These are phyloP conservation scores for Mastigias papua DNA, from an alignment of 30 jellyfish, hydroid and myxozoan genomes.

Conservation along the genomic window DNA sequence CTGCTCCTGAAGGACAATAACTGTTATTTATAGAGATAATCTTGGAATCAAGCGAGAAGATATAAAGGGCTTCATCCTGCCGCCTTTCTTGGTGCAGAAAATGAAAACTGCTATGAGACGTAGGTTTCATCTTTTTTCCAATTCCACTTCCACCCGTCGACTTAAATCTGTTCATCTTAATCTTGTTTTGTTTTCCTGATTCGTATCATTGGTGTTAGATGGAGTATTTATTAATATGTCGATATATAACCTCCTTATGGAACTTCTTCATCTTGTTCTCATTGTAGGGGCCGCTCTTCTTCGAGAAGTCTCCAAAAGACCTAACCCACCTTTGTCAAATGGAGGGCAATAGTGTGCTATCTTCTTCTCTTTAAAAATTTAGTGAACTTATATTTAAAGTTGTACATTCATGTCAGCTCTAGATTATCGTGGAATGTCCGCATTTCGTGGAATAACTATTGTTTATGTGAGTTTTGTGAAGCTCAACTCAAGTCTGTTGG, in stretches of 20 bases:
- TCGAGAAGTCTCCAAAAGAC: constrained; percentile 47
- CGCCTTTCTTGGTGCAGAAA: constrained; percentile 70
- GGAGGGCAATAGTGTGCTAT: neutral
- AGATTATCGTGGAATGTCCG: no score
- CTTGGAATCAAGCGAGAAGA: constrained; percentile 85
- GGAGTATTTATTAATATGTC: neutral
- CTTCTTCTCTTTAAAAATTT: neutral
- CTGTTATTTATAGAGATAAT: constrained; percentile 69
- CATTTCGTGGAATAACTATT: no score
- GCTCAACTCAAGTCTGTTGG: no score
- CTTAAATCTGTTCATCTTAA: neutral
- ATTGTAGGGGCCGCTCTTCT: constrained; percentile 47
- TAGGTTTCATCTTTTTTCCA: constrained; percentile 2
- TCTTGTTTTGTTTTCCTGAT: neutral
- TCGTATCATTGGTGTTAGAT: neutral
- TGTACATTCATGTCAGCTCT: no score
- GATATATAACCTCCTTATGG: neutral
- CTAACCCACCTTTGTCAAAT: constrained; percentile 2
- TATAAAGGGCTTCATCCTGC: constrained; percentile 80
- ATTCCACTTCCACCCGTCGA: neutral
- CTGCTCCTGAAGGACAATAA: neutral
- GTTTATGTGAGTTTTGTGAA: no score
- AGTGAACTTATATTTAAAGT: no score
- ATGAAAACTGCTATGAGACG: constrained; percentile 77
- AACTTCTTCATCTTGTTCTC: neutral